A percentile compares a stretch with the other conserved stretches of the same genome.
Evolutionary conservation across 2,113 vertebrate species (phyloP).

Genomic region (Rhinoderma darwinii): DNA sequence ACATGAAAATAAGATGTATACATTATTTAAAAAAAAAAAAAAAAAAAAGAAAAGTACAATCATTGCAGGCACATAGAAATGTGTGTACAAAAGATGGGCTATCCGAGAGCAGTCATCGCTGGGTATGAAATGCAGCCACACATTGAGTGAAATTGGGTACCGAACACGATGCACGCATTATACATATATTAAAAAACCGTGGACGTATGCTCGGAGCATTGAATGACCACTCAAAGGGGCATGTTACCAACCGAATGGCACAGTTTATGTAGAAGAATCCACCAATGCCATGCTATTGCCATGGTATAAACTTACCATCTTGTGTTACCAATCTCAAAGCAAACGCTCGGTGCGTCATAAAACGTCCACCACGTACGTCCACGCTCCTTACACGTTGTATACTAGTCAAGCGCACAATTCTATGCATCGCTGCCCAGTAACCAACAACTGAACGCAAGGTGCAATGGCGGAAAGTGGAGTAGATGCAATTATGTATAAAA

Average conservation of each 20-base stretch:
- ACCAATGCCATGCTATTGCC: background rate
- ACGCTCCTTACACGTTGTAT: background rate
- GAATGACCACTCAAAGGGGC: background rate
- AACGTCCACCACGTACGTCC: background rate
- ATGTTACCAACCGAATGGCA: background rate
- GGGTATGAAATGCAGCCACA: background rate
- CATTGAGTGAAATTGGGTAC: background rate
- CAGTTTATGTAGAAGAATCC: background rate
- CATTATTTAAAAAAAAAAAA: constrained; percentile 14
- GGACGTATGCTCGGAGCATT: background rate
- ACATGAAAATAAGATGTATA: constrained; percentile 16
- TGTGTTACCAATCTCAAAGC: background rate
- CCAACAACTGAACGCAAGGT: background rate
- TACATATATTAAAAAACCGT: background rate
- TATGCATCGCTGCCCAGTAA: background rate
- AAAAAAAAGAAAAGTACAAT: constrained; percentile 36
- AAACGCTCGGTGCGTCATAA: background rate
- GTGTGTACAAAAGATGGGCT: constrained; percentile 29
- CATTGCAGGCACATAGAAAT: constrained; percentile 55
- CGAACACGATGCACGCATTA: background rate
- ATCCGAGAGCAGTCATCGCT: background rate
- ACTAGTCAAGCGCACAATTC: background rate
- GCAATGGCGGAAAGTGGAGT: constrained; percentile 1
- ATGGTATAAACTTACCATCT: background rate
- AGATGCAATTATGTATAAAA: background rate